Base-by-base conservation (phyloP, 2,797 vertebrate genomes). In the Hippocampus kuda region DNA sequence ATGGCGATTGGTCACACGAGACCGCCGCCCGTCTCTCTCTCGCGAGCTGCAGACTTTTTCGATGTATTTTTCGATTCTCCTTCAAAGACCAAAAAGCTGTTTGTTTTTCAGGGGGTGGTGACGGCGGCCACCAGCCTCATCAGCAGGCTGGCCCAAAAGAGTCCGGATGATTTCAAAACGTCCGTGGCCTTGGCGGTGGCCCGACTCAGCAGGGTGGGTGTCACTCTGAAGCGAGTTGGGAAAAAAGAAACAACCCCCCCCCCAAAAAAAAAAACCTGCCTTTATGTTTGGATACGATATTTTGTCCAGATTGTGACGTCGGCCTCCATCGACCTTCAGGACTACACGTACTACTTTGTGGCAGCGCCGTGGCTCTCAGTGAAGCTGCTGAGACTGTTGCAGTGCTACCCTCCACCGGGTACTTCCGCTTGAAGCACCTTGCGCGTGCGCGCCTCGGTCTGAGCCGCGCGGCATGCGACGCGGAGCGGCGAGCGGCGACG, bases 321-420 rank as follows among this genome's bases (percentile, higher is more conserved):
- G 0, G 95, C 94, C 2, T 98, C 95, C 67, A 96, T 96, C 0
- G 96, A 98, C 80, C 93, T 99, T 38, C 97, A 99, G 86, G 96
- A 99, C 71, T 99, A 99, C 73, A 99, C 97, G 0, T 99, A 98
- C 78, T 99, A 98, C 75, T 99, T 99, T 72, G 96, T 99, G 30
- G 95, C 97, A 0, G 96, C 97, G 4, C 96, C 97, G 1, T 99
- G 96, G 97, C 89, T 99, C 12, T 98, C 95, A 26, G 96, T 95
- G 79, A 99, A 99, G 65, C 91, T 99, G 67, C 88, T 99, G 75
- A 90, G 95, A 66, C 82, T 99, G 75, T 89, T 99, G 78, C 97
- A 98, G 85, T 98, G 96, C 88, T 99, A 98, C 75, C 95, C 96
- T 0, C 96, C 95, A 10, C 96, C 95, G 51, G 94, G 98, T 38